phyloP scores from a whole-genome alignment of 2,797 vertebrate genomes.

The Botia kubotai region DNA sequence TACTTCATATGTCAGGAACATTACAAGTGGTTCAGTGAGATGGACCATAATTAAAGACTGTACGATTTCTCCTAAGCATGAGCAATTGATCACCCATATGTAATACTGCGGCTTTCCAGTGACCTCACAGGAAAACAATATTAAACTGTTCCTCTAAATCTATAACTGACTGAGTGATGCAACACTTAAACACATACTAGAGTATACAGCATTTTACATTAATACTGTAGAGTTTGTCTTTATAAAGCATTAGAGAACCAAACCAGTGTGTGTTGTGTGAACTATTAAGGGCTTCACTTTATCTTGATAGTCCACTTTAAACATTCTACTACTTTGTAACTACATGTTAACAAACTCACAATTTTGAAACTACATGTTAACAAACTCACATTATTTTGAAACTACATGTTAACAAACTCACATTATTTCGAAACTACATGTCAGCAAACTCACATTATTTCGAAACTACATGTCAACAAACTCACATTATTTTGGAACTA shows the following conservation, averaged over 20 bases:
- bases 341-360: too few species aligned
- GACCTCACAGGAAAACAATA: constrained; percentile 10
- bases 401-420: too few species aligned
- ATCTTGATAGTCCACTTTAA: too few species aligned
- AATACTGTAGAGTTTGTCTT: neutral
- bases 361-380: too few species aligned
- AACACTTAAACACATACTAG: neutral
- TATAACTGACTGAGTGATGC: neutral
- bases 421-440: too few species aligned
- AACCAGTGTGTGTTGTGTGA: neutral
- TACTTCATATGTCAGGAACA: neutral
- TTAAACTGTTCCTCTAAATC: neutral
- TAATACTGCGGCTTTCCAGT: neutral
- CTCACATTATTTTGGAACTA: too few species aligned
- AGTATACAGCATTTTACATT: neutral
- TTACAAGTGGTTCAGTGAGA: neutral
- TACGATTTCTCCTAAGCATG: neutral
- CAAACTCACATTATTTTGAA: too few species aligned
- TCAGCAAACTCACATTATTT: too few species aligned
- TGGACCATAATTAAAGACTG: neutral
- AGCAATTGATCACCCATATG: constrained; percentile 12
- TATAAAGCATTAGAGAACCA: neutral
- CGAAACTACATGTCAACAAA: too few species aligned
- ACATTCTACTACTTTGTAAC: too few species aligned
- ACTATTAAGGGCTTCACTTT: neutral